phyloP scores from a whole-genome alignment of 2,113 vertebrate species.

The Brachionichthys hirsutus region DNA sequence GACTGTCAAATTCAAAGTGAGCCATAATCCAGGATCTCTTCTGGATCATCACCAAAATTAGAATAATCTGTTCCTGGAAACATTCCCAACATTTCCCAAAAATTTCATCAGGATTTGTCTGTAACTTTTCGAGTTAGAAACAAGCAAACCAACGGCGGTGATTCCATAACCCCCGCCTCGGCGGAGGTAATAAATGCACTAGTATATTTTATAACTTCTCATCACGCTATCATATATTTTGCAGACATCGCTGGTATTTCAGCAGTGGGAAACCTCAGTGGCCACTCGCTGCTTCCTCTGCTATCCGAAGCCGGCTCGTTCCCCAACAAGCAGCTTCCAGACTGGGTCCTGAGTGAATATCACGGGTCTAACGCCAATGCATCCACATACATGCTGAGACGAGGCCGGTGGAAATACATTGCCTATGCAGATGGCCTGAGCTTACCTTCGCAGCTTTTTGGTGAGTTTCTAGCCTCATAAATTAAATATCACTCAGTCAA shows the following conservation, averaged over 20 bases:
- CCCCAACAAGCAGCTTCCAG: slow-evolving; percentile 53
- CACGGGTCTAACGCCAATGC: slow-evolving; percentile 93
- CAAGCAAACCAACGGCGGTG: too few species aligned
- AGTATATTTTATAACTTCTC: too few species aligned
- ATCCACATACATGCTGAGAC: slow-evolving; percentile 92
- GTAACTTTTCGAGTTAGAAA: too few species aligned
- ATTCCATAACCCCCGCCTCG: too few species aligned
- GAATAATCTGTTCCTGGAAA: too few species aligned
- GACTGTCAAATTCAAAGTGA: too few species aligned
- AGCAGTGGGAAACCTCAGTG: slow-evolving; percentile 79
- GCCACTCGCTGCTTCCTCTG: slow-evolving; percentile 84
- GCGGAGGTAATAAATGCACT: too few species aligned
- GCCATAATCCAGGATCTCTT: too few species aligned
- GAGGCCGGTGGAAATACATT: slow-evolving; percentile 88
- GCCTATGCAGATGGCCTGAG: slow-evolving; percentile 85
- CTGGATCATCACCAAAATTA: too few species aligned
- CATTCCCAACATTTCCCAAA: too few species aligned
- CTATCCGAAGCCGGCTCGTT: slow-evolving; percentile 30
- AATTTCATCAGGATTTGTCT: too few species aligned
- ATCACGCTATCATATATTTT: slow-evolving; percentile 29
- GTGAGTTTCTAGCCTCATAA: slow-evolving; percentile 69
- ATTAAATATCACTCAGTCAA: not conserved
- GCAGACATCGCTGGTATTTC: slow-evolving; percentile 85
- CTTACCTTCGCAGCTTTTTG: slow-evolving; percentile 87
- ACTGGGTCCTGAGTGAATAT: slow-evolving; percentile 92